Evolutionary conservation across 2,797 vertebrate genomes (phyloP), one percentile per base, ranked within the genome.

Genomic region (Psittacula echo): DNA sequence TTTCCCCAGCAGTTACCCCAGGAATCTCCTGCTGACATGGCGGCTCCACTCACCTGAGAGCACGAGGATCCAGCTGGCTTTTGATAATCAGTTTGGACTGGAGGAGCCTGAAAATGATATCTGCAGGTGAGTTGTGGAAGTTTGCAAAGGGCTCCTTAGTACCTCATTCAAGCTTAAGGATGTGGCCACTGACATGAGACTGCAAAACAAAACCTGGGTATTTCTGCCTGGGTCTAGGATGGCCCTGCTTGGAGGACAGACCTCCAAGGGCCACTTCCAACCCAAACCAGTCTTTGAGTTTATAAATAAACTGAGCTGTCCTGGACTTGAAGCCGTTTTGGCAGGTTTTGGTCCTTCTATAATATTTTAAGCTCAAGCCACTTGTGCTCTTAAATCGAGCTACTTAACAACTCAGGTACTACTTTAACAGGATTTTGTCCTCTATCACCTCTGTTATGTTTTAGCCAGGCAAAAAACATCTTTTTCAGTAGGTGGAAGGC

Each of bases 21-120:
- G 99, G 95, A 99, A 99, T 95, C 98, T 99, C 95, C 97, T 99
- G 92, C 97, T 99, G 97, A 99, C 99, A 0, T 99, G 99, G 99
- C 98, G 98, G 86, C 98, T 99, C 66, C 97, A 95, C 45, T 99
- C 99, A 3, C 98, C 98, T 0, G 98, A 98, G 13, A 98, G 98
- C 87, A 99, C 98, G 13, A 98, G 98, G 92, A 99, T 99, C 96
- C 99, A 98, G 80, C 97, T 99, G 93, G 98, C 98, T 73, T 99
- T 99, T 91, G 99, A 99, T 81, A 98, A 97, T 94, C 98, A 98
- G 92, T 99, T 99, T 82, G 98, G 99, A 68, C 97, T 99, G 97
- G 99, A 99, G 96, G 99, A 99, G 94, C 98, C 99, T 4, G 99
- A 99, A 95, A 99, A 99, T 80, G 98, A 98, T 78, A 98, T 99